phyloP scores from a whole-genome alignment of 2,113 vertebrate species.

The Alouatta palliata region DNA sequence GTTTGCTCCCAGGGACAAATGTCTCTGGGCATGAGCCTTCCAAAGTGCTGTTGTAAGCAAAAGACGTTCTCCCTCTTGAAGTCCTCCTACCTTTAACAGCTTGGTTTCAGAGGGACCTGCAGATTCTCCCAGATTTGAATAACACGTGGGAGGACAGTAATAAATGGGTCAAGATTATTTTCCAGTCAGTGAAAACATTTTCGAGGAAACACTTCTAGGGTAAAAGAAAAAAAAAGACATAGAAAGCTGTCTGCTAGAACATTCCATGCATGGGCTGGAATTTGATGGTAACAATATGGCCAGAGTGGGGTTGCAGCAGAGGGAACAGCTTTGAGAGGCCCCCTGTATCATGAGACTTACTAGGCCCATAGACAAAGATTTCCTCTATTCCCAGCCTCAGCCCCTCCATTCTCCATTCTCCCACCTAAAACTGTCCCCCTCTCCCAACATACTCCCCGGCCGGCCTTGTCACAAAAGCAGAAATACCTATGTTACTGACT shows the following conservation, averaged over 20 bases:
- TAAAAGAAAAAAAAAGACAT: not conserved
- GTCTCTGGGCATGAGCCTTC: conserved; percentile 50
- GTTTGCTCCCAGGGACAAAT: conserved; percentile 73
- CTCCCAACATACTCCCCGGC: not conserved
- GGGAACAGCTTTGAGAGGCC: not conserved
- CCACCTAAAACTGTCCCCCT: not conserved
- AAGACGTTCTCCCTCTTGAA: not conserved
- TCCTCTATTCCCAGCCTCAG: not conserved
- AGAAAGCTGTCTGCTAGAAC: not conserved
- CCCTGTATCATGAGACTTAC: not conserved
- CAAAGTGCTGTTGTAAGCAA: conserved; percentile 37
- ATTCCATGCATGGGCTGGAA: not conserved
- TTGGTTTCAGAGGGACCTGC: not conserved
- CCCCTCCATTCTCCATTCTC: not conserved
- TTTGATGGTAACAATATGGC: not conserved
- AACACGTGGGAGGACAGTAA: not conserved
- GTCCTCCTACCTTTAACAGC: fast-evolving
- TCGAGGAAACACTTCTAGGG: not conserved
- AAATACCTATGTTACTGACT: not conserved
- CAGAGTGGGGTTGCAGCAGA: not conserved
- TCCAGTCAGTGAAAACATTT: not conserved
- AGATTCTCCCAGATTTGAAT: conserved; percentile 18
- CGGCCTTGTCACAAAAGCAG: not conserved
- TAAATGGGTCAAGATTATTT: not conserved
- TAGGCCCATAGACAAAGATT: not conserved